A percentile compares a stretch with the other conserved stretches of the same genome.
Conservation (phyloP, 2,888 invertebrate genomes). For the Gryllus longicercus region DNA sequence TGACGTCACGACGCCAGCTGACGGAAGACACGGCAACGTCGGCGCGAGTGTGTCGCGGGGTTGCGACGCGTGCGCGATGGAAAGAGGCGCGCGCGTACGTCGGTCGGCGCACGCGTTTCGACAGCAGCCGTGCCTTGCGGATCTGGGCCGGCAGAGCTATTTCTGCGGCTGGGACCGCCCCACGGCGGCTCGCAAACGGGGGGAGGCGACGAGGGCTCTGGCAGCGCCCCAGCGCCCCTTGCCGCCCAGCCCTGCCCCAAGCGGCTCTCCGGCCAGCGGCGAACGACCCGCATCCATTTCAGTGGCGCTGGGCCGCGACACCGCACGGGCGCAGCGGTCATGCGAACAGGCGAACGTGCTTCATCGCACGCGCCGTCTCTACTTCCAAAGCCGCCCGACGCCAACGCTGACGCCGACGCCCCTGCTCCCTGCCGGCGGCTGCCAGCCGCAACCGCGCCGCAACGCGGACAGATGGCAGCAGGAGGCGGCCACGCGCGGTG, state of each 20-base stretch:
- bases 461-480: constrained; percentile 17
- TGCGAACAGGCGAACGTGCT: neutral
- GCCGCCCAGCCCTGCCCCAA: no score
- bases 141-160: neutral
- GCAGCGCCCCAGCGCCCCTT: neutral
- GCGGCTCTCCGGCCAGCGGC: no score
- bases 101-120: neutral
- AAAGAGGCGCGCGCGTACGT: neutral
- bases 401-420: neutral
- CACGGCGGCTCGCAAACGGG: neutral
- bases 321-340: neutral
- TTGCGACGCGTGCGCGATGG: neutral
- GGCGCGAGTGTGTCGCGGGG: neutral
- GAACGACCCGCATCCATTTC: no score
- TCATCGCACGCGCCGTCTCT: neutral
- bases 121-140: neutral
- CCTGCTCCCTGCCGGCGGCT: neutral
- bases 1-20: neutral
- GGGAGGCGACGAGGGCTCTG: neutral
- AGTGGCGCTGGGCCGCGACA: no score
- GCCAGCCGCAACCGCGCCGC: neutral
- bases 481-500: neutral
- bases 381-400: neutral
- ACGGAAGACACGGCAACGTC: neutral
- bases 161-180: neutral